Base-by-base conservation (phyloP, 2,888 invertebrate species). In the Hyposoter didymator region DNA sequence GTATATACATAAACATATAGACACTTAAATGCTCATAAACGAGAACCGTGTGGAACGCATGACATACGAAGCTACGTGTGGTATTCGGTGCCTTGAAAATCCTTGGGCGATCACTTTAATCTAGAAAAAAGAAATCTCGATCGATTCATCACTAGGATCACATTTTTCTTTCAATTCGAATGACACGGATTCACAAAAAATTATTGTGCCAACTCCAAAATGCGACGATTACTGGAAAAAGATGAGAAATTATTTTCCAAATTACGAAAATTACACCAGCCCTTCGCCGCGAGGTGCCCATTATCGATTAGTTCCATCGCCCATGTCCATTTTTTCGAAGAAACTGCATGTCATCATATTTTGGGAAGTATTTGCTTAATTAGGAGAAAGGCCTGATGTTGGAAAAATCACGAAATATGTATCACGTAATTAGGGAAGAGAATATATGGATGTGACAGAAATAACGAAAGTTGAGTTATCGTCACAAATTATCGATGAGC, bases 51-150 rank as follows among this genome's bases (percentile, higher is more conserved):
- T 28, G 49, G 32, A 52, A 49, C 19, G 28, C 45, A 78, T 74
- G 78, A 78, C 49, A 52, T 75, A 70, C 28, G 19, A 52, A 67
- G 78, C 14, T 74, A 67, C 67, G 59, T 12, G 80, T 66, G 55
- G 39, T 66, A 64, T 55, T 32, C 17, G 52, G 35, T 55, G 62
- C 45, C 73, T 19, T 64, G 74, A 78, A 74, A 74, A 45, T 39
- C 78, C 82, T 82, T 59, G 43, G 78, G 74, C 84, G 43, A 78
- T 78, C 62, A 43, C 59, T 64, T 66, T 67, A 55, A 76, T 59
- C 43, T 55, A 55, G 47, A 45, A 69, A 59, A 59, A 67, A 67
- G 28, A 64, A 22, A 39, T 67, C 22, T 39, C n/a, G 35, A 45
- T 39, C 52, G 55, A 67, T 28, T 67, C 52, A 43, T 39, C 35